Evolutionary conservation across 2,888 invertebrate genomes (phyloP).

Genomic region (Ichneumoninae sp.): DNA sequence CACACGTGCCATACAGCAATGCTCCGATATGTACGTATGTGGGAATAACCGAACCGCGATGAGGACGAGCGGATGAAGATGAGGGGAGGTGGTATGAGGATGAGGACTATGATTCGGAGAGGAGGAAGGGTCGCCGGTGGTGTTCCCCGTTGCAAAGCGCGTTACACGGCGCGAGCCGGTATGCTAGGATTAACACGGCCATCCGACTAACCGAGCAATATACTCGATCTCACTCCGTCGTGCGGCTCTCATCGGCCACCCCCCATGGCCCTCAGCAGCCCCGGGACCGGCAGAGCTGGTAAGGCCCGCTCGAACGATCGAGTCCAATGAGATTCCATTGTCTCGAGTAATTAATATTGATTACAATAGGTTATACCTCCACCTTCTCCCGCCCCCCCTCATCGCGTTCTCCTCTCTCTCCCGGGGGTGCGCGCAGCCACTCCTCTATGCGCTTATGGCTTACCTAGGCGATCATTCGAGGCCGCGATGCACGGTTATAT

Average conservation of each 20-base stretch:
- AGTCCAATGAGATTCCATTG: conserved; percentile 85
- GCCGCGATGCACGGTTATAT: conserved; percentile 76
- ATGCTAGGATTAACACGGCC: conserved; percentile 55
- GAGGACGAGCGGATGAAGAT: conserved; percentile 40
- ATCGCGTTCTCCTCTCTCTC: conserved; percentile 45
- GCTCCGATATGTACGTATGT: conserved; percentile 36
- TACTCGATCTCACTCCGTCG: conserved; percentile 44
- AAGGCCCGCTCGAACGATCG: conserved; percentile 82
- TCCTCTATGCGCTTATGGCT: conserved; percentile 70
- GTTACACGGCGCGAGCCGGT: conserved; percentile 36
- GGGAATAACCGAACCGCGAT: conserved; percentile 30
- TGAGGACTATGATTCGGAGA: conserved; percentile 50
- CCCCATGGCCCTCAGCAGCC: conserved; percentile 55
- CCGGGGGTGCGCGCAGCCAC: conserved; percentile 22
- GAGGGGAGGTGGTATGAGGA: conserved; percentile 33
- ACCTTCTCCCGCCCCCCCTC: conserved; percentile 58
- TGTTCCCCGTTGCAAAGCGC: conserved; percentile 46
- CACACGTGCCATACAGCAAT: background rate
- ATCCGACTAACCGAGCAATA: conserved; percentile 55
- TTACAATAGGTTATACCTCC: conserved; percentile 84
- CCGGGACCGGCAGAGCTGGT: conserved; percentile 57
- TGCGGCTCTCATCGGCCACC: conserved; percentile 45
- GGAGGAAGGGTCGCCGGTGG: conserved; percentile 30
- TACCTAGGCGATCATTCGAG: conserved; percentile 72
- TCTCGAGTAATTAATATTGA: conserved; percentile 85